These are phyloP conservation scores for Zygothrica quintamaculata DNA, from an alignment of 2,888 invertebrate genomes.

Conservation along the genomic window DNA sequence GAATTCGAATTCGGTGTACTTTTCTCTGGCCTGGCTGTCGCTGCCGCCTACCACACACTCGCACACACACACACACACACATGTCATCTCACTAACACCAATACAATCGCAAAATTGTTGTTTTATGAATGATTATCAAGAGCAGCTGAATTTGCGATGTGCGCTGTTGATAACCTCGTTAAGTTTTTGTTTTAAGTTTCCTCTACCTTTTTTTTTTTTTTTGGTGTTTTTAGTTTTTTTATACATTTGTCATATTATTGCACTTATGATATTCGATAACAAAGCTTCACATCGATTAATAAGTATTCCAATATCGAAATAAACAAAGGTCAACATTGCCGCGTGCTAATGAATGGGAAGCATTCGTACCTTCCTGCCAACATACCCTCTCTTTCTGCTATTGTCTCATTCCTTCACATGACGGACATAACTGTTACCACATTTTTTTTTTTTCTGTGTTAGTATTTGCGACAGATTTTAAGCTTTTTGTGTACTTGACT, in stretches of 20 bases:
- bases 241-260: too few relatives aligned
- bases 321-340: slow-evolving; percentile 65
- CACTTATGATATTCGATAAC: slow-evolving; percentile 42
- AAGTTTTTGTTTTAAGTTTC: slow-evolving; percentile 32
- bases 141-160: slow-evolving; percentile 51
- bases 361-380: slow-evolving; percentile 5
- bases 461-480: slow-evolving; percentile 38
- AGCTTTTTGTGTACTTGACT: slow-evolving; percentile 63
- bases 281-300: slow-evolving; percentile 58
- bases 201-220: slow-evolving; percentile 9
- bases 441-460: slow-evolving; percentile 32
- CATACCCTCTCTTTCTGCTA: slow-evolving; percentile 19
- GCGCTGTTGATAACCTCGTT: slow-evolving; percentile 57
- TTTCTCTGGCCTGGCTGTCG: slow-evolving; percentile 58
- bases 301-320: slow-evolving; percentile 55
- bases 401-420: neutral
- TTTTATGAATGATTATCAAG: slow-evolving; percentile 78
- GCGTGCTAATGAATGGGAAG: slow-evolving; percentile 60
- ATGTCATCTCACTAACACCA: slow-evolving; percentile 34
- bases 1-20: slow-evolving; percentile 81
- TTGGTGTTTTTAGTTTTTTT: slow-evolving; percentile 2
- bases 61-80: slow-evolving; percentile 14
- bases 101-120: slow-evolving; percentile 50
- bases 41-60: slow-evolving; percentile 55
- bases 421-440: slow-evolving; percentile 49